phyloP scores from a whole-genome alignment of 2,888 invertebrate species.

The Graphium colonna region DNA sequence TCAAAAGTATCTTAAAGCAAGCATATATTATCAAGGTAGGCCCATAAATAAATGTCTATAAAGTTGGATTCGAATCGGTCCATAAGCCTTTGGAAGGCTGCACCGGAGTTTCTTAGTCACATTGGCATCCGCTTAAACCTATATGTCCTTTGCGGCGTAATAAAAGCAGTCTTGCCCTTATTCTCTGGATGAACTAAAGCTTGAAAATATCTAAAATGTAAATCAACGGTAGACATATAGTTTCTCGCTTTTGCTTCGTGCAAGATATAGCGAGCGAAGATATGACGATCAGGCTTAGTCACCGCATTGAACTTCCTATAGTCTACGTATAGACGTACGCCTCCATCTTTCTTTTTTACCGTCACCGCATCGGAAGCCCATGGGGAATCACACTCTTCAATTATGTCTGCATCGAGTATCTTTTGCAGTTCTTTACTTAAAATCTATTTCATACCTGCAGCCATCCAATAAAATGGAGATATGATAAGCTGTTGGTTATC shows the following conservation, averaged over 20 bases:
- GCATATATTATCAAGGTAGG: conserved; percentile 32
- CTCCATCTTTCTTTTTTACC: conserved; percentile 34
- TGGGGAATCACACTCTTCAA: conserved; percentile 31
- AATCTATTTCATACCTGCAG: too few species aligned
- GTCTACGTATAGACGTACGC: conserved; percentile 33
- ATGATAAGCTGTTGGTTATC: too few species aligned
- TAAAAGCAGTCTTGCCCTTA: conserved; percentile 30
- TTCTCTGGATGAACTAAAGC: conserved; percentile 24
- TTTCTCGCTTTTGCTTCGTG: conserved; percentile 32
- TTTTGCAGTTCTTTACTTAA: conserved; percentile 31
- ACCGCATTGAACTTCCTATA: conserved; percentile 38
- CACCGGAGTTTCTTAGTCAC: conserved; percentile 29
- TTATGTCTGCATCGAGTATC: conserved; percentile 33
- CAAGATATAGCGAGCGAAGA: conserved; percentile 28
- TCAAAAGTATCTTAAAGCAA: conserved; percentile 33
- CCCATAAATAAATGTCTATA: conserved; percentile 12
- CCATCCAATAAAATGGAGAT: too few species aligned
- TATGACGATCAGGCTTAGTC: conserved; percentile 35
- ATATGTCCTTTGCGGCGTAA: conserved; percentile 26
- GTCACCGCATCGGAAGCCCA: conserved; percentile 38
- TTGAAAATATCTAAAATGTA: conserved; percentile 33
- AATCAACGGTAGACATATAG: conserved; percentile 32
- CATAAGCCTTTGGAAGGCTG: too few species aligned
- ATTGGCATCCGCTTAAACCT: conserved; percentile 32
- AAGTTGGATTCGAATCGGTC: conserved; percentile 29